Evolutionary conservation across 2,113 vertebrate species (phyloP).

Genomic region (Mirounga angustirostris): DNA sequence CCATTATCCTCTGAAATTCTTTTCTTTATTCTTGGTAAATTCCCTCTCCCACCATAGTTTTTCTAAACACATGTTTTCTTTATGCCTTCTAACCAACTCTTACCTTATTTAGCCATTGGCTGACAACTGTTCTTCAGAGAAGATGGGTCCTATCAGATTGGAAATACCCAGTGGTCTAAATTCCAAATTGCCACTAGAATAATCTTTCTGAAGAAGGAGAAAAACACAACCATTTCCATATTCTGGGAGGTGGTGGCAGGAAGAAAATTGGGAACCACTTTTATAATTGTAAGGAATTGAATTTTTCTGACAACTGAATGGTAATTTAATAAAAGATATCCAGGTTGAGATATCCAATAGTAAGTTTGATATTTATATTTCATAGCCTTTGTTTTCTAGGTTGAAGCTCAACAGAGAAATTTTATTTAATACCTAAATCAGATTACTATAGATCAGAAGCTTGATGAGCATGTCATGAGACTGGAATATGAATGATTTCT

Average conservation of each 20-base stretch:
- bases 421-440: background rate
- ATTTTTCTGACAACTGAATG: background rate
- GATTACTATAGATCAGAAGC: background rate
- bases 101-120: background rate
- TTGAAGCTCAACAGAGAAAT: background rate
- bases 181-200: background rate
- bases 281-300: background rate
- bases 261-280: background rate
- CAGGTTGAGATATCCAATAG: background rate
- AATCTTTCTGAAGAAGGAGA: background rate
- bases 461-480: background rate
- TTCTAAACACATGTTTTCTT: background rate
- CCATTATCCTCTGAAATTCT: background rate
- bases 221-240: background rate
- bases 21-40: background rate
- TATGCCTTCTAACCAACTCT: background rate
- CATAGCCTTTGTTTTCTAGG: background rate
- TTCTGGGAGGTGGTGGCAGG: background rate
- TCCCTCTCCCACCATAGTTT: background rate
- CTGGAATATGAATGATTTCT: background rate
- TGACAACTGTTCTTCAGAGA: background rate
- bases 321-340: slow-evolving; percentile 3
- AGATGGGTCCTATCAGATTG: background rate
- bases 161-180: background rate
- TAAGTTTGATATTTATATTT: background rate